Base-by-base conservation (phyloP, 2,888 invertebrate genomes). In the Agrenia bidenticulata region DNA sequence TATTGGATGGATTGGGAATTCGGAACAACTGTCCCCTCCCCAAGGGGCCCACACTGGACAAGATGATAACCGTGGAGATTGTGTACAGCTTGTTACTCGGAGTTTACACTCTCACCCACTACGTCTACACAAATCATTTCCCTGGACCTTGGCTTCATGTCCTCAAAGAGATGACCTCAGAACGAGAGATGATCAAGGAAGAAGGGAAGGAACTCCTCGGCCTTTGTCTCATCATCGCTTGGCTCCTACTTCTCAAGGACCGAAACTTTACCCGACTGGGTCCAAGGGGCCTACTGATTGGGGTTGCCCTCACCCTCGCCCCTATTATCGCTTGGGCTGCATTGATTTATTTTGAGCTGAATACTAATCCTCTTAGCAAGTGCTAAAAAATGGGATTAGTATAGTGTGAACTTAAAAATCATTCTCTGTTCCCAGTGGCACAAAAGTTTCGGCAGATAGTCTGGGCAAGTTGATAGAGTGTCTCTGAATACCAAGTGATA, bases 141-240 rank as follows among this genome's bases (percentile, higher is more conserved):
- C n/a, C 26, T 1, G 27, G 11, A 4, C n/a, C 24, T 17, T 21
- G 53, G 53, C 13, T n/a, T 2, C 19, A 24, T 17, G 42, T n/a
- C 17, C 7, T 39, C 1, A 45, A 19, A 19, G 21, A 5, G 19
- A 7, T 24, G 51, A 56, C 59, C 19, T 59, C 59, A 5, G 67
- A 62, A 26, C 41, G 32, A 1, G 19, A 42, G 26, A 70, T 70
- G 70, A 7, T 13, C 2, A n/a, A 56, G 21, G 73, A 73, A 45
- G 73, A 73, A 59, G 73, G 71, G 1, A 71, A 71, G 26, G 73
- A 73, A 53, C 32, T 73, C 11, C 32, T 73, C 37, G 73, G 73
- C 2, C 64, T 73, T 15, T 71, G 71, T 37, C 26, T 71, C 5
- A 61, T 69, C 11, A 63, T 66, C 26, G 64, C 65, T 1, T 71